These are phyloP conservation scores for Goniozus legneri DNA, from an alignment of 1,140 invertebrate genomes.

Conservation along the genomic window DNA sequence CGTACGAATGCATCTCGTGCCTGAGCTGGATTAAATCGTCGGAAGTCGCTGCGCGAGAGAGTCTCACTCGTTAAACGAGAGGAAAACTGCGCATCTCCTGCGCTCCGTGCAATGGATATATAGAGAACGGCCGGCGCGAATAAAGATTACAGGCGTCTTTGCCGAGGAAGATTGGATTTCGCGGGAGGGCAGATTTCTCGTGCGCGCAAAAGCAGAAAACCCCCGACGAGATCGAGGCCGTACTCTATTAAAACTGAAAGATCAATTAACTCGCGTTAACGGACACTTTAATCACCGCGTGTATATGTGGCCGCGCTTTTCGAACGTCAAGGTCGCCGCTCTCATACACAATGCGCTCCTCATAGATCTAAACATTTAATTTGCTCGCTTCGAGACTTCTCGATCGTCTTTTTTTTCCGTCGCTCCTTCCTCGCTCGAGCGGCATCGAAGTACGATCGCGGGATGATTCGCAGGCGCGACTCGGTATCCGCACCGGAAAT, in stretches of 20 bases:
- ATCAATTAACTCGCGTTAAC: constrained; percentile 38
- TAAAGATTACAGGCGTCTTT: constrained; percentile 13
- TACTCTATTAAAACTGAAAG: constrained; percentile 24
- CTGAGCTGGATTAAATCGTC: too few relatives aligned
- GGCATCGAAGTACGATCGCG: too few relatives aligned
- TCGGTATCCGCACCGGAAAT: too few relatives aligned
- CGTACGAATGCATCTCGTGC: too few relatives aligned
- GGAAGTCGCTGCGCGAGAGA: background rate
- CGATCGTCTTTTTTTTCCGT: constrained; percentile 9
- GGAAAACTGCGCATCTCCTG: constrained; percentile 18
- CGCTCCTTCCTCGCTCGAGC: too few relatives aligned
- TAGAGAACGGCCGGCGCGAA: constrained; percentile 9
- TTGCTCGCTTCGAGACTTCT: constrained; percentile 11
- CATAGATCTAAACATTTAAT: constrained; percentile 19
- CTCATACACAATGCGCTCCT: background rate
- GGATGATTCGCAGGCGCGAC: too few relatives aligned
- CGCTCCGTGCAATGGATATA: constrained; percentile 14
- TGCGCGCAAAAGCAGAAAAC: constrained; percentile 18
- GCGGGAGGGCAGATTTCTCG: constrained; percentile 11
- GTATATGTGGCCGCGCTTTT: too few relatives aligned
- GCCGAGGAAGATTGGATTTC: constrained; percentile 18
- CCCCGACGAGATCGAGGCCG: constrained; percentile 14
- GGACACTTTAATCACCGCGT: constrained; percentile 31
- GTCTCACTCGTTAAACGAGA: constrained; percentile 18
- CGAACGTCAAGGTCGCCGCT: background rate